Percentiles rank a stretch among this genome's conserved stretches.
Conservation (phyloP, 2,888 invertebrate species). For the Caenorhabditis afra region DNA sequence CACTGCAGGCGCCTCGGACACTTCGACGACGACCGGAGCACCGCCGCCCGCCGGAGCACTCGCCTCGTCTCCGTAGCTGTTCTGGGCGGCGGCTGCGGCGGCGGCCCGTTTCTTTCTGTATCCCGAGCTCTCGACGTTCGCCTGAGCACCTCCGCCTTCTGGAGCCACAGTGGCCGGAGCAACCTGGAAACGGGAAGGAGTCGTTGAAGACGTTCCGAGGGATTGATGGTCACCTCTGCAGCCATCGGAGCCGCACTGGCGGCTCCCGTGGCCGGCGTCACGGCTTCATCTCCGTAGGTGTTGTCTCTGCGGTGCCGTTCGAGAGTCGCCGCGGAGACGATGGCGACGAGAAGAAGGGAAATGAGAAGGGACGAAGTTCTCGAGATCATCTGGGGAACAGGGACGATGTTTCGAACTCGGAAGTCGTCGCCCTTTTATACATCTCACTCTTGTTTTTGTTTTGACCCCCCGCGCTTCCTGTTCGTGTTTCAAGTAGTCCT, state of each 20-base stretch:
- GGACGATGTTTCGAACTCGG: slow-evolving; percentile 4
- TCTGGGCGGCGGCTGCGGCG: slow-evolving; percentile 37
- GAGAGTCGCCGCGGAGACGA: slow-evolving; percentile 10
- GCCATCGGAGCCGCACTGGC: slow-evolving; percentile 46
- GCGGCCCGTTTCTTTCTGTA: slow-evolving; percentile 57
- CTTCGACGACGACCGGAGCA: slow-evolving; percentile 34
- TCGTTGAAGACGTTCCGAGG: too few relatives aligned
- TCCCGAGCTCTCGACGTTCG: slow-evolving; percentile 59
- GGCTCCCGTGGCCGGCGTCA: slow-evolving; percentile 55
- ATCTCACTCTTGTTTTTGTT: not conserved
- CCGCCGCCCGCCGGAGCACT: slow-evolving; percentile 54
- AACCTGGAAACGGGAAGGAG: slow-evolving; percentile 16
- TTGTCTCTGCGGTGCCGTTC: slow-evolving; percentile 37
- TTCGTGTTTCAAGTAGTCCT: slow-evolving; percentile 2
- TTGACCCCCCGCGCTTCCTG: slow-evolving; percentile 30
- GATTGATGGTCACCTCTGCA: slow-evolving; percentile 13
- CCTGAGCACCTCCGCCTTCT: slow-evolving; percentile 49
- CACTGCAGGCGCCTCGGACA: slow-evolving; percentile 49
- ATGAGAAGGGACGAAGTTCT: too few relatives aligned
- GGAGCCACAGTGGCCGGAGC: slow-evolving; percentile 49
- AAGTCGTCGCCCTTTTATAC: slow-evolving; percentile 13
- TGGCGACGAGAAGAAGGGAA: not conserved
- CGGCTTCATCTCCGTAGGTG: slow-evolving; percentile 66
- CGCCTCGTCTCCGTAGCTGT: slow-evolving; percentile 66
- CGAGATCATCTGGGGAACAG: too few relatives aligned